phyloP scores from a whole-genome alignment of 2,113 vertebrate species.

The Oryzias woworae region DNA sequence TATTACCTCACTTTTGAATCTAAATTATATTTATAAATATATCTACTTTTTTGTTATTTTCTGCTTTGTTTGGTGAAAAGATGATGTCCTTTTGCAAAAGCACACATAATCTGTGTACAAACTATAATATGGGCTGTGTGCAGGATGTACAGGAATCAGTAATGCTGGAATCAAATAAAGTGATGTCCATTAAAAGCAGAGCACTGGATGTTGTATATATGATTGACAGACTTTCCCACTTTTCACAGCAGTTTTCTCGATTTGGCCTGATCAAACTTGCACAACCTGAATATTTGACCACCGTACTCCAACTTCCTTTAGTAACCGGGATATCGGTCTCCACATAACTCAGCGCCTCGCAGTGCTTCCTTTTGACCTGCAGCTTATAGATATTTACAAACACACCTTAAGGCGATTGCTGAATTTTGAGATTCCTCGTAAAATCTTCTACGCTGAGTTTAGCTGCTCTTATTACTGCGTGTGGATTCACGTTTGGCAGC shows the following conservation, averaged over 20 bases:
- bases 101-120: slow-evolving; percentile 85
- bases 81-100: slow-evolving; percentile 65
- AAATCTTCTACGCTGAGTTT: slow-evolving; percentile 41
- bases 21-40: slow-evolving; percentile 78
- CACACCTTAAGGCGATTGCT: slow-evolving; percentile 14
- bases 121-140: slow-evolving; percentile 79
- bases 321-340: slow-evolving; percentile 8
- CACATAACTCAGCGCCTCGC: background rate
- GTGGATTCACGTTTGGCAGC: slow-evolving; percentile 34
- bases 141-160: slow-evolving; percentile 91
- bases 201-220: slow-evolving; percentile 77
- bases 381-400: slow-evolving; percentile 37
- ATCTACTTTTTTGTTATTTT: slow-evolving; percentile 79
- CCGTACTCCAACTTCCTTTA: slow-evolving; percentile 15
- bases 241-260: background rate
- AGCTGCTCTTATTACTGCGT: slow-evolving; percentile 41
- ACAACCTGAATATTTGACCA: background rate
- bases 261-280: background rate
- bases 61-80: slow-evolving; percentile 73
- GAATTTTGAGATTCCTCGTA: slow-evolving; percentile 23
- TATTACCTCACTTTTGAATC: slow-evolving; percentile 94
- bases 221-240: slow-evolving; percentile 28
- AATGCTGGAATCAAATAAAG: slow-evolving; percentile 91
- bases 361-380: slow-evolving; percentile 34
- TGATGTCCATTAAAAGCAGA: slow-evolving; percentile 86